Evolutionary conservation across 2,888 invertebrate genomes (phyloP).

Genomic region (Chymomyza fuscimana): DNA sequence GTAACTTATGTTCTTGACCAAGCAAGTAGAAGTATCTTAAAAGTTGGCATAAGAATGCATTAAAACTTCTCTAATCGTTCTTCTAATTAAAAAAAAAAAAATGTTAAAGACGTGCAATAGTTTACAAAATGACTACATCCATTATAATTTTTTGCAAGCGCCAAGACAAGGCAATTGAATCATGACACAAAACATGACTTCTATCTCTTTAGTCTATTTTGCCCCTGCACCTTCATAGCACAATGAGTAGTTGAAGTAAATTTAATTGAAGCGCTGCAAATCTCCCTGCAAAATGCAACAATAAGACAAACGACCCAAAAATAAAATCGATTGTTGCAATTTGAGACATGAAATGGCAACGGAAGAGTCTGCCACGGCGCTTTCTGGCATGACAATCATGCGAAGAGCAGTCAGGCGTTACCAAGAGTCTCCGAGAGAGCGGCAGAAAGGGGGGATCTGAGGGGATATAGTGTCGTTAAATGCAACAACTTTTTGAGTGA

Average conservation of each 20-base stretch:
- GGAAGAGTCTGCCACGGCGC: conserved; percentile 48
- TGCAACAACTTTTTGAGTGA: conserved; percentile 53
- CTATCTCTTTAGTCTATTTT: not conserved
- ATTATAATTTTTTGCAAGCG: conserved; percentile 27
- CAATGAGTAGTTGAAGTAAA: conserved; percentile 61
- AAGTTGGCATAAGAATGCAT: too few relatives aligned
- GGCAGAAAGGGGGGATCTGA: conserved; percentile 1
- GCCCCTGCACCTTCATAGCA: not conserved
- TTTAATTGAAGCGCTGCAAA: conserved; percentile 59
- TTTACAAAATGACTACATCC: too few relatives aligned
- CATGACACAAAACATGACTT: conserved; percentile 63
- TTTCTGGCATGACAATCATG: conserved; percentile 14
- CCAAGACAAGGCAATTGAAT: conserved; percentile 66
- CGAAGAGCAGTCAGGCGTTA: conserved; percentile 45
- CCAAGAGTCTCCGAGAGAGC: conserved; percentile 3
- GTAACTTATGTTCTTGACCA: conserved; percentile 19
- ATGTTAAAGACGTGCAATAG: too few relatives aligned
- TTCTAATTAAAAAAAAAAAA: too few relatives aligned
- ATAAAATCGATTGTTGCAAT: conserved; percentile 64
- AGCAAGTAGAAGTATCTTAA: too few relatives aligned
- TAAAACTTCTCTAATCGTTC: too few relatives aligned
- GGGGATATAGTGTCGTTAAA: not conserved
- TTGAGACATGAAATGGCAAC: conserved; percentile 63
- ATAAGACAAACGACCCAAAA: conserved; percentile 19
- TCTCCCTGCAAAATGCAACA: conserved; percentile 5